Evolutionary conservation across 2,888 invertebrate genomes (phyloP), one percentile per base, ranked within the genome.

Genomic region (Agelastica alni): DNA sequence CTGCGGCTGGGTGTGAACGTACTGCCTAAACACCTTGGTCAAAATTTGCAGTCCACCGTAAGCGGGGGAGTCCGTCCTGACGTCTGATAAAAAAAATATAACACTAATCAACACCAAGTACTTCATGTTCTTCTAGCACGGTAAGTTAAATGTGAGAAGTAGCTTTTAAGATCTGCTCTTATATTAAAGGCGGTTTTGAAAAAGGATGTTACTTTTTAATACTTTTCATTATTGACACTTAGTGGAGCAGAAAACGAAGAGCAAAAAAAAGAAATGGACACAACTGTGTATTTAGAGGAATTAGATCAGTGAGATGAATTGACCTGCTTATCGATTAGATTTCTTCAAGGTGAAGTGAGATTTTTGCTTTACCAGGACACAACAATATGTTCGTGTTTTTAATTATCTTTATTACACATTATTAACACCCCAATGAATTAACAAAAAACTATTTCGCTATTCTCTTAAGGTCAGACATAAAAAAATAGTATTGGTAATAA

Each of bases 1-100:
- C 59, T 81, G 81, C 13, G 77, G 71, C 53, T 76, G 77, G 30
- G 77, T 74, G 54, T 80, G 80, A 30, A 85, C 66, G 61, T 80
- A 73, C 61, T 83, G 82, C 48, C 82, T 77, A 36, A 85, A 76
- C 10, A 70, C 61, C 62, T 76, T 75, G 12, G 73, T 66, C 13
- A 75, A 51, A 32, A 75, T 70, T 45, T 72, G 71, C 18, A 74
- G 41, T 20, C 70, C 73, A 54, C 74, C 68, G 1, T 66, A 62
- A 12, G 63, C 69, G 14, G 49, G 41, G 14, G 18, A 30, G 31
- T 66, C 66, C 16, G 66, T 61, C 30, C 53, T 54, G 10, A 56
- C 56, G 12, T 57, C 32, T 31, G 61, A 42, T 13, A 64, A 41
- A 14, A 66, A 51, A 53, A 65, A 55, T 28, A 65, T 56, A 41